These are phyloP conservation scores for Platyscapa corneri DNA, from an alignment of 1,140 invertebrate genomes.

Conservation along the genomic window DNA sequence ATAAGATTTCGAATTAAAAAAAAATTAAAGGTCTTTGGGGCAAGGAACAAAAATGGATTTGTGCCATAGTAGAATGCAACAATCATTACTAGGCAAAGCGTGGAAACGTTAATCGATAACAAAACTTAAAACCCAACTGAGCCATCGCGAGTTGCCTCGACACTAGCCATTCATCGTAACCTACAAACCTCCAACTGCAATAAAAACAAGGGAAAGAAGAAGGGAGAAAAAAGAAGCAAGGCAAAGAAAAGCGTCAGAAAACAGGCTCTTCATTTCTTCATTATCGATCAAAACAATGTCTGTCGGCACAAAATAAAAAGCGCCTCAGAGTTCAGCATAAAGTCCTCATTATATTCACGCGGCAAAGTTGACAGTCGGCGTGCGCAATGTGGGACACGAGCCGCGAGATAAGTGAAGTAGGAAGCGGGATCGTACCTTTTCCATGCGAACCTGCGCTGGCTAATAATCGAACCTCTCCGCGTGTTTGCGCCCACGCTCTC, in stretches of 20 bases:
- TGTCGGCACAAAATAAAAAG: background rate
- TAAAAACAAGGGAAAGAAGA: no score
- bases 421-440: background rate
- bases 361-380: no score
- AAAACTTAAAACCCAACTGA: no score
- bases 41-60: background rate
- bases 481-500: constrained; percentile 21
- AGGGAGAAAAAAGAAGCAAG: no score
- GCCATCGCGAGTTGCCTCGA: no score
- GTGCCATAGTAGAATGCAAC: background rate
- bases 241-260: no score
- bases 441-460: background rate
- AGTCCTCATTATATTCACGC: background rate
- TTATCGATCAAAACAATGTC: background rate
- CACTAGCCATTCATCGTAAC: no score
- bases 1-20: no score
- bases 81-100: background rate
- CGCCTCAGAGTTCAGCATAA: background rate
- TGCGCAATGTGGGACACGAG: constrained; percentile 14
- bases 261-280: background rate
- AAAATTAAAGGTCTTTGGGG: no score
- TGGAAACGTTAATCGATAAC: no score
- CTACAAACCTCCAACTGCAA: no score
- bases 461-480: constrained; percentile 14
- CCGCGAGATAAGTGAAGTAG: constrained; percentile 3